Base-by-base conservation (phyloP, 2,113 vertebrate species). In the Rhabdomys dilectus region DNA sequence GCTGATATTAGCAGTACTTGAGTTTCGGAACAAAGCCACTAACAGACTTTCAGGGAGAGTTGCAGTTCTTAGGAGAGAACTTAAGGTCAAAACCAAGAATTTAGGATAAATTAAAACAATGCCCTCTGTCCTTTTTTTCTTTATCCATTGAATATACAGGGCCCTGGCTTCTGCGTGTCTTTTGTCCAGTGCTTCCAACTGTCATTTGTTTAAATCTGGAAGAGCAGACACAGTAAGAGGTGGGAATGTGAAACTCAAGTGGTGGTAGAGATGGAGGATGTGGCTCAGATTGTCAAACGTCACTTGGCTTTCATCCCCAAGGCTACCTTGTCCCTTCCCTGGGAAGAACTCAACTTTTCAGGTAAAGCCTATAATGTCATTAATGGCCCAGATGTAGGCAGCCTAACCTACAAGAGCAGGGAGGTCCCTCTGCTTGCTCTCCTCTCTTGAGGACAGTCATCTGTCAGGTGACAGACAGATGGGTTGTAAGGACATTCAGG, bases 21-120 rank as follows among this genome's bases (percentile, higher is more conserved):
- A 95, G 36, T 86, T 76, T 91, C 70, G 56, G 89, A 96, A 86
- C 95, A 96, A 95, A 96, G 85, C 86, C 94, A 95, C 95, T 78
- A 85, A 56, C 36, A 93, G 84, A 19, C 58, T 97, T 94, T 66
- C 2, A 60, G 82, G 81, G 80, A 84, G 78, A 92, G 95, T 96
- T 34, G 7, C 10, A 51, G 16, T 45, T 91, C 42, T 96, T 92
- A 66, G 78, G 17, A 78, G 77, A 58, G 42, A 90, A 94, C 88
- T 89, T 95, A 94, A 97, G 80, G 96, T 94, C 75, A 94, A 94
- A 70, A 21, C 93, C 4, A 86, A 76, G 88, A 94, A 87, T 91
- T 84, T 92, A 80, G 94, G 77, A 64, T 81, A 56, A 94, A 72
- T 4, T 31, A 42, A 56, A 90, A 56, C 21, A 56, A 73, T 39